Evolutionary conservation across 2,888 invertebrate genomes (phyloP), one percentile per base, ranked within the genome.

Genomic region (Aphrophora alni): DNA sequence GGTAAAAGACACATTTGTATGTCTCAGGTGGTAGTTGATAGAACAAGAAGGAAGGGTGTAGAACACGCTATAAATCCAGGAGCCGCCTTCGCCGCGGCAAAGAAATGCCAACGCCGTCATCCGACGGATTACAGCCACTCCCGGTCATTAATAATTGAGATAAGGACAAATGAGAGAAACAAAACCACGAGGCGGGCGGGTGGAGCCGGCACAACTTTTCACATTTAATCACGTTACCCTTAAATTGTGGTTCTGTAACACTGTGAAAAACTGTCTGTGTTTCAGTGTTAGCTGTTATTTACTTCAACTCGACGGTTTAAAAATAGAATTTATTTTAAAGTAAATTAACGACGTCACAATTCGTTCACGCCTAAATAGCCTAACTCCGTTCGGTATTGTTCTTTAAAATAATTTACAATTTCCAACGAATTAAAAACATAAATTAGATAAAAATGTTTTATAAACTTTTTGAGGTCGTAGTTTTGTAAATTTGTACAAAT

Each of bases 101-200:
- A 59, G 21, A n/a, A 59, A 59, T 21, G 21, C 59, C 59, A 14
- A 12, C 7, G 59, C 59, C 59, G 59, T 59, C 59, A 59, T 59
- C 59, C 14, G 44, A 44, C 44, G 44, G 44, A 44, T 44, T 44
- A 38, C 71, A 71, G 38, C 78, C 72, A 51, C 38, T 44, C 72
- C 25, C 51, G 75, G 78, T 78, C 78, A 72, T 78, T 78, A 72
- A 78, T 78, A 72, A 72, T 78, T 72, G 72, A 51, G 78, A 78
- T 78, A 78, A 78, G 78, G 72, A 78, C 78, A 78, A 78, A 78
- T 78, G 78, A 72, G 59, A 59, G 59, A 59, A 44, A 44, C 44
- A 44, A 44, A 44, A 44, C 44, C 44, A 21, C 59, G 59, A 4
- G 59, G 33, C 5, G 8, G n/a, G 33, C 5, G 33, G 33, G 72